These are phyloP conservation scores for Nibea coibor DNA, from an alignment of 2,113 vertebrate genomes.

Conservation along the genomic window DNA sequence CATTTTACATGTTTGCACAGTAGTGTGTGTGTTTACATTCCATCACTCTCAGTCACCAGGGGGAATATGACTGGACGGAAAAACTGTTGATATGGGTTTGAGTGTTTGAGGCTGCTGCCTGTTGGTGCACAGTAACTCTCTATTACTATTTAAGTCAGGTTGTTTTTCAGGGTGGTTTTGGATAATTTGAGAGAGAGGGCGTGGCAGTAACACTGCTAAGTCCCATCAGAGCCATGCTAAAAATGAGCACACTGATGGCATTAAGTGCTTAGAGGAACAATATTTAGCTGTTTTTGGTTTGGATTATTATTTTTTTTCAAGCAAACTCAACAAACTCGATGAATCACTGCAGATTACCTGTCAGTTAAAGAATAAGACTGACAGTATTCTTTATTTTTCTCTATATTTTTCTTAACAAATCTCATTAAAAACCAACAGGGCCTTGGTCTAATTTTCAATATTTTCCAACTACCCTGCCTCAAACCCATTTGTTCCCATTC, in stretches of 20 bases:
- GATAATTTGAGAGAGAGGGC: background rate
- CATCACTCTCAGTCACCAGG: constrained; percentile 13
- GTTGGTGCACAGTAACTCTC: background rate
- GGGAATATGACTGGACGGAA: constrained; percentile 16
- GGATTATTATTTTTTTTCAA: background rate
- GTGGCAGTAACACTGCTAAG: background rate
- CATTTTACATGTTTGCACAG: constrained; percentile 24
- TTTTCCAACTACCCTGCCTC: too few relatives aligned
- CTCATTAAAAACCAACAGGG: background rate
- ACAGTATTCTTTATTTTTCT: background rate
- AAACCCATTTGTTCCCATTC: too few relatives aligned
- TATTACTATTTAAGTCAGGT: background rate
- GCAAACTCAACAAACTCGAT: background rate
- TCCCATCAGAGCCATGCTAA: background rate
- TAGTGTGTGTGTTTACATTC: constrained; percentile 34
- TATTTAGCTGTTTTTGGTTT: background rate
- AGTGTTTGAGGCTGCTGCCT: background rate
- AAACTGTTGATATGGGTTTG: constrained; percentile 20
- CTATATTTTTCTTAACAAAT: background rate
- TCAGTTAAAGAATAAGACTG: background rate
- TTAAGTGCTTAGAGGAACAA: background rate
- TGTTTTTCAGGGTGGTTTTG: background rate
- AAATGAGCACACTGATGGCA: background rate
- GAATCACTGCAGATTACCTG: background rate
- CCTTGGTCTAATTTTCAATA: too few relatives aligned